Evolutionary conservation across 2,797 vertebrate species (phyloP), one percentile per base, ranked within the genome.

Genomic region (Odontamblyopus rebecca): DNA sequence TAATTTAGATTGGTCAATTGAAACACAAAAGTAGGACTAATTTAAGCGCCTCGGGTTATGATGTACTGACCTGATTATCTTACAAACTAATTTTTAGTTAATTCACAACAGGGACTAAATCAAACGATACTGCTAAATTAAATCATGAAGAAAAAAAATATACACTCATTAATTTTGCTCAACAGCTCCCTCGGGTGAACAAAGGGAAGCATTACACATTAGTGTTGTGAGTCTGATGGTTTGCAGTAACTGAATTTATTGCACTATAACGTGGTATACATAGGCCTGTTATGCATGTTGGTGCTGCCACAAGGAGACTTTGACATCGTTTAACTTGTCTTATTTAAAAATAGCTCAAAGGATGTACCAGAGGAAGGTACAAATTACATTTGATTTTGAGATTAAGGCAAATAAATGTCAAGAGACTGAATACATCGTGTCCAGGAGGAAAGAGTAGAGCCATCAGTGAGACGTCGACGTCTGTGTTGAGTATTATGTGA

Each of bases 11-110:
- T 7, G 70, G 61, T 64, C 30, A 82, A 72, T 71, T 80, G 50
- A 72, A 15, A 48, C 4, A 48, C 71, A 74, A 68, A 86, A 85
- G 80, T 82, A 67, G 78, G 70, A 82, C 75, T 82, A 19, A 82
- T 85, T 75, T 72, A 13, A 29, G 12, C 19, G 87, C 88, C 89
- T 81, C 57, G 57, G 87, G 89, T 80, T 67, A 81, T 71, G 69
- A 66, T 83, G 73, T 84, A 38, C 7, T 71, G 73, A 70, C 79
- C 78, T 85, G 74, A 85, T 88, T 89, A 65, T 60, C 54, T 78
- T 73, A 30, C 82, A 70, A 81, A 71, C 79, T 74, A 32, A 73
- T 79, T 71, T 66, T 51, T 18, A 27, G 15, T 6, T 67, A 30
- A 53, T 74, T 48, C 5, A 69, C 86, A 71, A 64, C 56, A 64